Evolutionary conservation across 2,888 invertebrate species (phyloP), one percentile per base, ranked within the genome.

Genomic region (Ophion obscuratus): DNA sequence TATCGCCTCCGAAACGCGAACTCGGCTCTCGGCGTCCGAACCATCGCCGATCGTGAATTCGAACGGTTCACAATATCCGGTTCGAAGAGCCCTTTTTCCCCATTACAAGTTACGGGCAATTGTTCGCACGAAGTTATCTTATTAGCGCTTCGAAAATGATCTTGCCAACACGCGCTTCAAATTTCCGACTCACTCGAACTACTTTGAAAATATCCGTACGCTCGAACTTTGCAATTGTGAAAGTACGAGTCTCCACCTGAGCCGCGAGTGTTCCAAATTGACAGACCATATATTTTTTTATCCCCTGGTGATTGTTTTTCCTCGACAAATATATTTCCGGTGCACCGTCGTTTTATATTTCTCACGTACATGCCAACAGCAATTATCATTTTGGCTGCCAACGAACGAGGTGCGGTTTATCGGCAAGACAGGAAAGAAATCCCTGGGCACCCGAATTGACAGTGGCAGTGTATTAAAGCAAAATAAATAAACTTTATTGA

Each of bases 11-110:
- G 68, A 67, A 68, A 74, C 77, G 40, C 62, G 53, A 71, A 24
- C 62, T 27, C 44, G 36, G 71, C 80, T 31, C 66, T 80, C 80
- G 14, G 44, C 20, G 75, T 24, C 79, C n/a, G 62, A 64, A 62
- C 53, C 62, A 77, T 31, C 53, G 73, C 20, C 27, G 77, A 67
- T 64, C 75, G 78, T 75, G 47, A 78, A 81, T 78, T 81, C 59
- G 73, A 77, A 85, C 78, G 78, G 81, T 73, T 85, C 67, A 73
- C 84, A 66, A 62, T 70, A 76, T 78, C 20, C 64, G 27, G 17
- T 24, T 57, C 20, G 24, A 47, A 40, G 31, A 47, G 62, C 24
- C 61, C 70, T 78, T 78, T 68, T 71, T 68, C 57, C 64, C 17
- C 31, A 70, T 70, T 57, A 20, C 62, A 24, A 27, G 17, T 14